A percentile compares a stretch with the other conserved stretches of the same genome.
Evolutionary conservation across 2,797 vertebrate species (phyloP).

Genomic region (Spinibarbus caldwelli): DNA sequence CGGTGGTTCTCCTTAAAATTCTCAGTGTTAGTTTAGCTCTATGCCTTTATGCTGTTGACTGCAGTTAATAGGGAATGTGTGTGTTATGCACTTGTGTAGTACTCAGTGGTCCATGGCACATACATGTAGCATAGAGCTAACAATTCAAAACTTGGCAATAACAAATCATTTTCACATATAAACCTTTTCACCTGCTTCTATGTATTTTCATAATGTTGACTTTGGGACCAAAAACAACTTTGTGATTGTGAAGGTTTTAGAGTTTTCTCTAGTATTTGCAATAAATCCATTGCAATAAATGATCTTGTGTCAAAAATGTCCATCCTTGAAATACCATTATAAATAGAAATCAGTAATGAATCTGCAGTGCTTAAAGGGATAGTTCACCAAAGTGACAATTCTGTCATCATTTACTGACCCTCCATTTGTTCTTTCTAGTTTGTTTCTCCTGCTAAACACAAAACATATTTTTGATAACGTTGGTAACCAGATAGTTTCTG

Average conservation of each 20-base stretch:
- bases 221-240: conserved; percentile 33
- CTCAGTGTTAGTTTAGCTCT: neutral
- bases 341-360: neutral
- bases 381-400: neutral
- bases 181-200: neutral
- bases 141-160: neutral
- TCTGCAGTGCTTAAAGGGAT: neutral
- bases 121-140: neutral
- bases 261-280: conserved; percentile 29
- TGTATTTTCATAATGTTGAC: conserved; percentile 25
- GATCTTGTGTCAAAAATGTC: neutral
- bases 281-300: conserved; percentile 43
- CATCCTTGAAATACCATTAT: neutral
- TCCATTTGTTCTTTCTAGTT: neutral
- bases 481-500: neutral
- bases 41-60: neutral
- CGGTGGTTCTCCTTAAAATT: neutral
- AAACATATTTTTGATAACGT: neutral
- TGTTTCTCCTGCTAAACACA: neutral
- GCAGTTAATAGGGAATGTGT: conserved; percentile 11
- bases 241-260: conserved; percentile 13
- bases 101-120: neutral
- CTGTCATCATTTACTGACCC: neutral
- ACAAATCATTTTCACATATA: neutral
- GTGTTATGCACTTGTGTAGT: conserved; percentile 10